Base-by-base conservation (phyloP, 2,888 invertebrate species). In the Pinctada fucata region DNA sequence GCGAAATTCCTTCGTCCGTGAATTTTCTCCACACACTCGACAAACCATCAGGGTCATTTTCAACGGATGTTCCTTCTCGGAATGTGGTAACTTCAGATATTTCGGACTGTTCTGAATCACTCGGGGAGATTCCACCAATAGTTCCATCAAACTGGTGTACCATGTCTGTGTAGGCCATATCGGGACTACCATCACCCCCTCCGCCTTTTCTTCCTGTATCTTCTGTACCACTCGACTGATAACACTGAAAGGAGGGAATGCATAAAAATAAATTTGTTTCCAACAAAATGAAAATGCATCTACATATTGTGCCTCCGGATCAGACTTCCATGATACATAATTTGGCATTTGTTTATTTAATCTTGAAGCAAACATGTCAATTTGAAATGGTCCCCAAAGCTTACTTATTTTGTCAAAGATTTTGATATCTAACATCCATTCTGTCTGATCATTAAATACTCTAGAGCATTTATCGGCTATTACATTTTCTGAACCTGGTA, bases 161-260 rank as follows among this genome's bases (percentile, higher is more conserved):
- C 49, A 48, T 50, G 71, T 71, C n/a, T 71, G 10, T 8, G 71
- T 71, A 8, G 71, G 51, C 71, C 71, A 71, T 31, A 71, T 47
- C 3, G 66, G 31, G 66, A 66, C 66, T 31, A 66, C 66, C 31
- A 66, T 66, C 66, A 66, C 66, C 31, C 71, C 68, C 3, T 79
- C 75, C 5, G 79, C 83, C 45, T 83, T 58, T 63, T 84, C 81
- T 66, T 70, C 47, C 13, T 73, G 3, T n/a, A 83, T 58, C 63
- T 84, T 83, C 51, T 79, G 76, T 2, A 84, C 5, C 10, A 79
- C 68, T 47, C 65, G 63, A 64, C 73, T 63, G 16, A 78, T 75
- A 4, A 79, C 16, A 65, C 75, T 67, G 79, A 84, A 31, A 83
- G 82, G 84, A n/a, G 82, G 79, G 78, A 84, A 84, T 3, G 79